Base-by-base conservation (phyloP, 23 tunicate species). In the Trididemnum miniatum region DNA sequence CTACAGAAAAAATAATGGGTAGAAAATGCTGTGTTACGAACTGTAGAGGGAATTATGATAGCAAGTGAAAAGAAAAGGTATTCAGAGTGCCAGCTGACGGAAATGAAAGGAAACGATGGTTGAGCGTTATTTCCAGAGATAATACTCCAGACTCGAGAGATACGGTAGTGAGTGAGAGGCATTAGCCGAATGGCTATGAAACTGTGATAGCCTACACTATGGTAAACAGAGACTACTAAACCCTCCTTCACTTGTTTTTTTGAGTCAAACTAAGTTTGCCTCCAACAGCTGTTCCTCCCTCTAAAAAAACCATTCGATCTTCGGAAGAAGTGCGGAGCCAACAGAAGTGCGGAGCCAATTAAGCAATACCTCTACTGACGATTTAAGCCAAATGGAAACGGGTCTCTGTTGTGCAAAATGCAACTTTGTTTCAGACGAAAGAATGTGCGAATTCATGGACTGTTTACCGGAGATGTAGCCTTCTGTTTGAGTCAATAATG, bases 401-500 rank as follows among this genome's bases (percentile, higher is more conserved):
- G n/a, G n/a, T n/a, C n/a, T n/a, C n/a, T n/a, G n/a, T n/a, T 44
- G 54, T 44, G 15, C 54, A 44, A 44, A 44, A 44, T 44, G 54
- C 54, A 15, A 44, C 54, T 44, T 44, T 44, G 54, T 15, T 44
- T 44, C 12, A 15, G 54, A 44, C 54, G 54, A 62, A n/a, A 62
- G 29, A 62, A 24, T 62, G 67, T 22, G 67, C 29, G 67, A 62
- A 26, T 12, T 62, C 67, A 62, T 62, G 67, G 67, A 20, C 29
- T 62, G 67, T 62, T 62, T 62, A 24, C 67, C 67, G 29, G 67
- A 62, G 29, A 62, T 24, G 67, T 26, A 62, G 67, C 26, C 29
- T 62, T 62, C 29, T 62, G 29, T 20, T 20, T 62, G 5, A 24
- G 67, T 62, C 5, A 26, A 62, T 4, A 12, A n/a, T 62, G 67